Evolutionary conservation across 2,888 invertebrate genomes (phyloP).

Genomic region (Helicoverpa assulta): DNA sequence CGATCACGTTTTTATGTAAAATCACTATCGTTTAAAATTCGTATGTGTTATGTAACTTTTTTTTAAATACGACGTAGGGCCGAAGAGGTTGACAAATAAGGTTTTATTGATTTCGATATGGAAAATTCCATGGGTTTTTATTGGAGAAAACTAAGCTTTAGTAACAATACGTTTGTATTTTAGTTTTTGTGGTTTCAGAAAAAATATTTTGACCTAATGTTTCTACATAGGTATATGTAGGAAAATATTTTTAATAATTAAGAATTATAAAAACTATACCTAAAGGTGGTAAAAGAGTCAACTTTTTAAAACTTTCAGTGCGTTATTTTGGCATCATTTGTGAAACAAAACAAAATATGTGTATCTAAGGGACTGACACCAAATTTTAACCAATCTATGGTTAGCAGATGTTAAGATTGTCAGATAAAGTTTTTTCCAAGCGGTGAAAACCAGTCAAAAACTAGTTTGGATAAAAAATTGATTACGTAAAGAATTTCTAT

Average conservation of each 20-base stretch:
- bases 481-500: constrained; percentile 62
- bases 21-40: constrained; percentile 37
- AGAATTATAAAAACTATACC: no score
- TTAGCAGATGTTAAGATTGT: not conserved
- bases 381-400: no score
- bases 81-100: constrained; percentile 22
- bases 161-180: no score
- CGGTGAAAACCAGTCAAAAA: constrained; percentile 45
- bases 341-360: not conserved
- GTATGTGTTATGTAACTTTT: constrained; percentile 17
- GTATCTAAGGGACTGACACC: no score
- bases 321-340: not conserved
- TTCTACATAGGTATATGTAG: no score
- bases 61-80: constrained; percentile 43
- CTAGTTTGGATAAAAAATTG: constrained; percentile 44
- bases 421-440: not conserved
- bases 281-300: no score
- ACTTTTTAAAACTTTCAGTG: no score
- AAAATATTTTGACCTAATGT: no score
- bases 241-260: no score
- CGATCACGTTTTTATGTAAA: constrained; percentile 21
- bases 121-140: constrained; percentile 22
- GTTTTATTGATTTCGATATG: constrained; percentile 3
- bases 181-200: no score
- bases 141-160: not conserved